Evolutionary conservation across 1,140 invertebrate genomes (phyloP).

Genomic region (Propsilocerus akamusi): DNA sequence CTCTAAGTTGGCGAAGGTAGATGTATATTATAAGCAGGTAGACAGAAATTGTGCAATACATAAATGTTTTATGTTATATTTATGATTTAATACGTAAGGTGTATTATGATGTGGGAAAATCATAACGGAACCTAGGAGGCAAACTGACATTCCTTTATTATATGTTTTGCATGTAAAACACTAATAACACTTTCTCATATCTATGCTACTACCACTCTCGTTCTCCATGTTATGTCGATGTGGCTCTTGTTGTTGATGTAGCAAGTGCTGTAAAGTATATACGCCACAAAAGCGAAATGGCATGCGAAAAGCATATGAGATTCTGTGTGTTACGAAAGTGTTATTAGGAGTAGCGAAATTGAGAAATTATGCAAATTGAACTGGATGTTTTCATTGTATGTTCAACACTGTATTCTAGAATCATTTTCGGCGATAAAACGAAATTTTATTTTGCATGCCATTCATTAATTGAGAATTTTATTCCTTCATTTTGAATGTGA

Average conservation of each 20-base stretch:
- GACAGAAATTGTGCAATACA: neutral
- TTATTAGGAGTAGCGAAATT: neutral
- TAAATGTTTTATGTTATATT: neutral
- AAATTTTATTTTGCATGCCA: no score
- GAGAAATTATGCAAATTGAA: conserved; percentile 4
- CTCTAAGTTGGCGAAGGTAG: neutral
- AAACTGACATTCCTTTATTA: neutral
- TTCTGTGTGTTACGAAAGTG: conserved; percentile 1
- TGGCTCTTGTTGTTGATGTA: neutral
- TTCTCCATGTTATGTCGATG: neutral
- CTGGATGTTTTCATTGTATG: no score
- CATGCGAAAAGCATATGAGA: conserved; percentile 1
- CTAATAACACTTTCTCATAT: neutral
- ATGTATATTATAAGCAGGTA: no score
- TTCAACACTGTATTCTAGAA: no score
- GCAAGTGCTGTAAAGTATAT: neutral
- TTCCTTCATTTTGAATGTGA: no score
- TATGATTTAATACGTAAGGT: no score
- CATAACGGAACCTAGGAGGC: neutral
- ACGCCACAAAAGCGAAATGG: no score
- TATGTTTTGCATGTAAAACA: neutral
- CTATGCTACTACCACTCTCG: neutral
- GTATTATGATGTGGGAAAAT: conserved; percentile 4
- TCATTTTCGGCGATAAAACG: no score
- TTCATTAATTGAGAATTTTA: no score